Evolutionary conservation across 1,140 invertebrate genomes (phyloP).

Genomic region (Drosophila nigrodunni): DNA sequence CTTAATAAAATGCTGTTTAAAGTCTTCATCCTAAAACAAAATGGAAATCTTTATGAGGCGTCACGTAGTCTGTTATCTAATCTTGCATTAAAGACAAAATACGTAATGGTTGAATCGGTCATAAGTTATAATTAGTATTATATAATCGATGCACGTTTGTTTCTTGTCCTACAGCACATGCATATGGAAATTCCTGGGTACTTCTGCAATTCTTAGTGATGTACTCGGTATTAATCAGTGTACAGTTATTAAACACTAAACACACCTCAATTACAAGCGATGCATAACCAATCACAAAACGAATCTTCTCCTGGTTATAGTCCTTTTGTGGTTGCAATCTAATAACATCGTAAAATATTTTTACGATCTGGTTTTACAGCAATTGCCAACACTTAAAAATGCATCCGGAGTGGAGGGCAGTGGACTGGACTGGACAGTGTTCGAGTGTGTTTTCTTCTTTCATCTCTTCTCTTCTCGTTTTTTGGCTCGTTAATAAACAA

Average conservation of each 20-base stretch:
- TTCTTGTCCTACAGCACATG: not conserved
- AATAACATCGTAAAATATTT: conserved; percentile 65
- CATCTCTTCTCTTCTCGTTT: not conserved
- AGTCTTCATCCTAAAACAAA: conserved; percentile 8
- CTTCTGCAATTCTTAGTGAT: too few species aligned
- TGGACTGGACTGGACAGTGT: too few species aligned
- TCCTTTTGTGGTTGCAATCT: conserved; percentile 42
- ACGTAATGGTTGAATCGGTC: too few species aligned
- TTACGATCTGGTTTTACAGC: conserved; percentile 57
- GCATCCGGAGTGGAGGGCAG: conserved; percentile 7
- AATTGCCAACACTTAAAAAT: conserved; percentile 56
- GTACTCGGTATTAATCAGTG: not conserved
- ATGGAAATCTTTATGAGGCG: not conserved
- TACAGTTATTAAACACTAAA: conserved; percentile 60
- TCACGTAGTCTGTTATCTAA: too few species aligned
- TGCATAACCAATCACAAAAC: conserved; percentile 53
- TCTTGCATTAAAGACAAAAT: too few species aligned
- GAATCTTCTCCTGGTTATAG: conserved; percentile 24
- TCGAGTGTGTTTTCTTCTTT: too few species aligned
- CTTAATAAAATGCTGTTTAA: conserved; percentile 35
- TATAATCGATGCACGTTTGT: too few species aligned
- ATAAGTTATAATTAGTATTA: too few species aligned
- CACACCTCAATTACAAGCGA: conserved; percentile 59
- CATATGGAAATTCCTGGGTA: not conserved
- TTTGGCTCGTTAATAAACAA: conserved; percentile 66